phyloP scores from a whole-genome alignment of 2,888 invertebrate species.

The Xylota sylvarum region DNA sequence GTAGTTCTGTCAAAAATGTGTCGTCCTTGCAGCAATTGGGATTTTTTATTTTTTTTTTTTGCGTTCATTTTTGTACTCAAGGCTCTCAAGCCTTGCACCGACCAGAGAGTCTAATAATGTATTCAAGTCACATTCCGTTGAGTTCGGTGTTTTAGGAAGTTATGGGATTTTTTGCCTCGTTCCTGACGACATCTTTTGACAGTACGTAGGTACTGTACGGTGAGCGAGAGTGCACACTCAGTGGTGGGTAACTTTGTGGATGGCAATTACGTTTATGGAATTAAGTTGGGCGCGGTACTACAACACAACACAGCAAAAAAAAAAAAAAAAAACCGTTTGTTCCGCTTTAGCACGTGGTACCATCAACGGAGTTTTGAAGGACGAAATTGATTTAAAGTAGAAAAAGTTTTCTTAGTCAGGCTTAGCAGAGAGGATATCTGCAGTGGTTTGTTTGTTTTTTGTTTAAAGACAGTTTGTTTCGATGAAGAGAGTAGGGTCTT shows the following conservation, averaged over 20 bases:
- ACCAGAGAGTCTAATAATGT: conserved; percentile 67
- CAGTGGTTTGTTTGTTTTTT: too few species aligned
- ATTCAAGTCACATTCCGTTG: conserved; percentile 77
- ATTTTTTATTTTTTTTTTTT: conserved; percentile 39
- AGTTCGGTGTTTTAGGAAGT: conserved; percentile 77
- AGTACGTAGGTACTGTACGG: conserved; percentile 19
- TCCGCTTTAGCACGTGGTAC: conserved; percentile 55
- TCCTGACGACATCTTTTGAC: conserved; percentile 62
- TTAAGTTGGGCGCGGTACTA: conserved; percentile 71
- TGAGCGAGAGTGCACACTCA: conserved; percentile 57
- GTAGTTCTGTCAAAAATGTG: conserved; percentile 72
- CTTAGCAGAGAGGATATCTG: too few species aligned
- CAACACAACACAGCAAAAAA: neutral
- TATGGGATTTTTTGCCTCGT: conserved; percentile 73
- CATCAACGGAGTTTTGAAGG: conserved; percentile 22
- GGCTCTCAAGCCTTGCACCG: conserved; percentile 44
- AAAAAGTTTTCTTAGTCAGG: neutral
- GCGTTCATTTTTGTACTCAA: neutral
- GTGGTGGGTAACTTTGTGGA: conserved; percentile 74
- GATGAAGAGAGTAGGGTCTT: too few species aligned
- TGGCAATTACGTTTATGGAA: conserved; percentile 76
- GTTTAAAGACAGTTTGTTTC: too few species aligned
- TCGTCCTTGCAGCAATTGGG: conserved; percentile 70
- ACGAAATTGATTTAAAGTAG: conserved; percentile 63
- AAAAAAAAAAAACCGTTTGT: conserved; percentile 26